Conservation (phyloP, 2,888 invertebrate genomes). For the Phorcus lineatus region DNA sequence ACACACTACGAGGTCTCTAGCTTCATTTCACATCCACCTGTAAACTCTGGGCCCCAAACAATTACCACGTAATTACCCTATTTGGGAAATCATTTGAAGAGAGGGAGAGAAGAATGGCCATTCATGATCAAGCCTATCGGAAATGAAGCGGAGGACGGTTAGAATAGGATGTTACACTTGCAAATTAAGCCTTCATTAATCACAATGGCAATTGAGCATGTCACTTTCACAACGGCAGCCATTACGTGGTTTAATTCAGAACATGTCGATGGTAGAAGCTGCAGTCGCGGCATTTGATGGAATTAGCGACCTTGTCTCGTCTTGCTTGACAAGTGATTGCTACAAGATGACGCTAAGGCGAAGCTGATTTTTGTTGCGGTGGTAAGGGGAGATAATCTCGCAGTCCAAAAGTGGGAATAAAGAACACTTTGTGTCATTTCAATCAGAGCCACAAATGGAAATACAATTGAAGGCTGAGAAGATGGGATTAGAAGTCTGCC, state of each 20-base stretch:
- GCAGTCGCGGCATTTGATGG: neutral
- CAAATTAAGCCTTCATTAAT: constrained; percentile 23
- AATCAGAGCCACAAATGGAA: constrained; percentile 8
- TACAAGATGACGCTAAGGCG: neutral
- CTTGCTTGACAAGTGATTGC: neutral
- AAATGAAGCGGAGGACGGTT: neutral
- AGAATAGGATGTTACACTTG: constrained; percentile 20
- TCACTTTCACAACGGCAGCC: constrained; percentile 15
- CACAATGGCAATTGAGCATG: constrained; percentile 20
- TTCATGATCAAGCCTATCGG: constrained; percentile 15
- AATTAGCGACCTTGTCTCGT: constrained; percentile 7
- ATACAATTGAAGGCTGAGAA: neutral
- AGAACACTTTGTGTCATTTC: constrained; percentile 16
- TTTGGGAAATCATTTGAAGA: neutral
- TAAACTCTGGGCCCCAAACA: neutral
- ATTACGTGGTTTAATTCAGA: constrained; percentile 14
- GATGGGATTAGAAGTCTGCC: neutral
- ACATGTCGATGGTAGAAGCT: constrained; percentile 13
- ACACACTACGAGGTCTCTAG: no score
- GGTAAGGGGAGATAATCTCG: constrained; percentile 1
- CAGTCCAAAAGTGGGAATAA: neutral
- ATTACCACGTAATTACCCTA: constrained; percentile 23
- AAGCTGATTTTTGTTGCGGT: neutral
- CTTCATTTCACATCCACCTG: no score
- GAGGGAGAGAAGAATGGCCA: neutral